These are phyloP conservation scores for Heloderma charlesbogerti DNA, from an alignment of 2,113 vertebrate species.

Conservation along the genomic window DNA sequence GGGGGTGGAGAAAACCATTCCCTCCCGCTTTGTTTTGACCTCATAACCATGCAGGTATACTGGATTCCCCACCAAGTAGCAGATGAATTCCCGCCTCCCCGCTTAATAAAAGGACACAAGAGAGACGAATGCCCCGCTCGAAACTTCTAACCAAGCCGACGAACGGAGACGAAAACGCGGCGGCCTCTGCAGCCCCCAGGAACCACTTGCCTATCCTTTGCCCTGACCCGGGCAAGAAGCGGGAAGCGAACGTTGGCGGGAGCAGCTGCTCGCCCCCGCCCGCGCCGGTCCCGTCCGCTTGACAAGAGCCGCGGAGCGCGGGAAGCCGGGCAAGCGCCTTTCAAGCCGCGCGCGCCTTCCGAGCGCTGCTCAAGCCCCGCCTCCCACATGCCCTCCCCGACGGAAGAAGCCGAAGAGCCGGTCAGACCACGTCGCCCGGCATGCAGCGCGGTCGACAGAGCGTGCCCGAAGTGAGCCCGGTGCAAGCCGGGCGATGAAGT, in stretches of 20 bases:
- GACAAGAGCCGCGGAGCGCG: fast-evolving
- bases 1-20: background rate
- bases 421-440: background rate
- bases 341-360: conserved; percentile 64
- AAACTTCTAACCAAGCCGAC: background rate
- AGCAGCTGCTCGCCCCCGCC: background rate
- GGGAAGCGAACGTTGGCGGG: too few relatives aligned
- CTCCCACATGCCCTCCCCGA: background rate
- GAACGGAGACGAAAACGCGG: too few relatives aligned
- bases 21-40: background rate
- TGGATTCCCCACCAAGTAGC: background rate
- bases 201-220: too few relatives aligned
- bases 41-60: background rate
- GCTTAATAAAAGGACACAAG: too few relatives aligned
- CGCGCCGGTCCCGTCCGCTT: background rate
- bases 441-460: background rate
- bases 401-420: too few relatives aligned
- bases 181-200: background rate
- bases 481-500: background rate
- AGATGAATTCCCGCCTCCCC: background rate
- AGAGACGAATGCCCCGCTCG: too few relatives aligned
- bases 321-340: background rate
- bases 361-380: background rate
- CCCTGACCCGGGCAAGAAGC: fast-evolving
- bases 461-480: fast-evolving